Evolutionary conservation across 2,113 vertebrate genomes (phyloP).

Genomic region (Lamprotornis superbus): DNA sequence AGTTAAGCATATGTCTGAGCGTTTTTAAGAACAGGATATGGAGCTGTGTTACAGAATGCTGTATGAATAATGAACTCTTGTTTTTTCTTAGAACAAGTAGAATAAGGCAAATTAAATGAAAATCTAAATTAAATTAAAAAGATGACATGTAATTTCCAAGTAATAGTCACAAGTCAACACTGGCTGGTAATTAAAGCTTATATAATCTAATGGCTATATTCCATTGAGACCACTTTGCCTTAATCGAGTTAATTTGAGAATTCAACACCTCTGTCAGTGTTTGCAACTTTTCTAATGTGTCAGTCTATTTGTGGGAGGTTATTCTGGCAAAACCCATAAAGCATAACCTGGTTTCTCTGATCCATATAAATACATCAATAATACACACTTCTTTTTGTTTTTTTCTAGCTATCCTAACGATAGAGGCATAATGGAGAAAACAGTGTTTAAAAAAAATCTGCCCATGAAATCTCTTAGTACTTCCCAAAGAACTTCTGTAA

Average conservation of each 20-base stretch:
- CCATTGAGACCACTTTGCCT: conserved; percentile 33
- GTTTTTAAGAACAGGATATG: neutral
- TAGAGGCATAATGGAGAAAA: neutral
- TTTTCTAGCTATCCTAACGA: neutral
- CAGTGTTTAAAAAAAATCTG: neutral
- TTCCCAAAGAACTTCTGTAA: neutral
- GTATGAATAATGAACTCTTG: neutral
- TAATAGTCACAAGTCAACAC: conserved; percentile 36
- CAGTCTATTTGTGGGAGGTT: neutral
- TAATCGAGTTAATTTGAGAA: conserved; percentile 42
- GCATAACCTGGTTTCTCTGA: neutral
- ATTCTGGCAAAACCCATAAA: neutral
- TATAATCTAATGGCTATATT: conserved; percentile 42
- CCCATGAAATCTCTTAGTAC: neutral
- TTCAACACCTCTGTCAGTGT: neutral
- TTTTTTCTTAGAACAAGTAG: neutral
- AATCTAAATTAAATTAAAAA: conserved; percentile 40
- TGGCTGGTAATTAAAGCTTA: conserved; percentile 55
- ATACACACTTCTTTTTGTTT: neutral
- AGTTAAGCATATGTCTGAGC: neutral
- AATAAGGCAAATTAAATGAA: neutral
- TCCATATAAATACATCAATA: neutral
- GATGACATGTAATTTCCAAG: conserved; percentile 31
- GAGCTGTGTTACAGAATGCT: neutral
- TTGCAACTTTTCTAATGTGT: neutral